Conservation (phyloP, 2,113 vertebrate genomes). For the Pteropus alecto region DNA sequence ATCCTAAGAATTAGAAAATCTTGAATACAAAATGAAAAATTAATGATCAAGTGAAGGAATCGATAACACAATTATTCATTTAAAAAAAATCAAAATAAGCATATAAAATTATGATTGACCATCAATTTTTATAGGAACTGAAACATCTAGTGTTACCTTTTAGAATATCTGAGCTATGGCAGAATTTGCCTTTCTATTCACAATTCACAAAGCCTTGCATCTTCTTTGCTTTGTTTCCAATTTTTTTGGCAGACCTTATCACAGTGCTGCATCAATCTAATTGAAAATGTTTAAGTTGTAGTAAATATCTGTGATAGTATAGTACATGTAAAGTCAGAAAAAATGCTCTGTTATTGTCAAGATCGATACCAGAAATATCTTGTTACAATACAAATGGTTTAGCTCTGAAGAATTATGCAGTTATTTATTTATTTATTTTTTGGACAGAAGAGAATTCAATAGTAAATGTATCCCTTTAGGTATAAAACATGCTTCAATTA, state of each 20-base stretch:
- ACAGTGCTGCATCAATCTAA: not conserved
- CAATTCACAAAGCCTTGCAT: not conserved
- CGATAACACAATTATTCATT: not conserved
- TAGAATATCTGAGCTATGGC: not conserved
- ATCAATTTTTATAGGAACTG: not conserved
- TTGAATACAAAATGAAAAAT: not conserved
- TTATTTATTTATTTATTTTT: slow-evolving; percentile 14
- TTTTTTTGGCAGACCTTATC: not conserved
- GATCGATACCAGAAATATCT: not conserved
- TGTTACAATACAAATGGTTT: not conserved
- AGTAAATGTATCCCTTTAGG: not conserved
- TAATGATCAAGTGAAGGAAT: not conserved
- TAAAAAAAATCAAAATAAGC: not conserved
- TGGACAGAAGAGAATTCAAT: not conserved
- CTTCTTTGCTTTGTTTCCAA: not conserved
- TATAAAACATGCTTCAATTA: not conserved
- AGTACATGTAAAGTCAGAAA: not conserved
- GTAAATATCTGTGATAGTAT: not conserved
- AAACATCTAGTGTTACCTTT: not conserved
- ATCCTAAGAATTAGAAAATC: slow-evolving; percentile 23
- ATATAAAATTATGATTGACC: not conserved
- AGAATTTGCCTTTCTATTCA: not conserved
- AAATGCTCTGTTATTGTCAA: not conserved
- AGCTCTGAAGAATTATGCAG: not conserved
- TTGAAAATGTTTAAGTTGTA: not conserved